Evolutionary conservation across 2,113 vertebrate species (phyloP).

Genomic region (Equus quagga): DNA sequence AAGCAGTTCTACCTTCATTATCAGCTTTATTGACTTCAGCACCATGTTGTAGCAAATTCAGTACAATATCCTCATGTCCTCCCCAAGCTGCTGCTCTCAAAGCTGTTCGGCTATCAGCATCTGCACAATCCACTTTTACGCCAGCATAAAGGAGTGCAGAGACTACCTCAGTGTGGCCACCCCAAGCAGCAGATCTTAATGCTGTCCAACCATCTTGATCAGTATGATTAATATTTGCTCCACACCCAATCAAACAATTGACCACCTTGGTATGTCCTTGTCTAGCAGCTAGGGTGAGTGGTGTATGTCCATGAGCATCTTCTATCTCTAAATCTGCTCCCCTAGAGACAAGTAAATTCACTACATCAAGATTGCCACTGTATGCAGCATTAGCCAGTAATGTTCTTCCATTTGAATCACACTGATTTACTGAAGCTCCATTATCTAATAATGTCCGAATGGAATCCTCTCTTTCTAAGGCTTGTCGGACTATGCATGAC

Average conservation of each 20-base stretch:
- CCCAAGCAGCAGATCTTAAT: constrained; percentile 96
- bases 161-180: constrained; percentile 97
- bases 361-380: constrained; percentile 97
- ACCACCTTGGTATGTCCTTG: constrained; percentile 99
- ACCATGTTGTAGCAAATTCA: constrained; percentile 97
- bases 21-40: constrained; percentile 98
- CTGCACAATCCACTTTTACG: constrained; percentile 97
- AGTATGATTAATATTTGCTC: constrained; percentile 96
- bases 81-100: constrained; percentile 98
- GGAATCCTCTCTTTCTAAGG: constrained; percentile 97
- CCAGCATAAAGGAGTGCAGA: constrained; percentile 97
- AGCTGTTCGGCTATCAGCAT: constrained; percentile 96
- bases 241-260: constrained; percentile 96
- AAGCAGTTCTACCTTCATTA: constrained; percentile 96
- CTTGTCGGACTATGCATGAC: constrained; percentile 96
- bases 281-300: constrained; percentile 96
- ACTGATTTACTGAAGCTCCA: constrained; percentile 96
- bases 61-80: constrained; percentile 97
- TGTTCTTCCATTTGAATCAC: constrained; percentile 94
- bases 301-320: constrained; percentile 95
- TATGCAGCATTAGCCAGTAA: constrained; percentile 95
- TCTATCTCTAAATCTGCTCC: constrained; percentile 95
- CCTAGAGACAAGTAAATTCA: constrained; percentile 95
- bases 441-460: constrained; percentile 96
- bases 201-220: constrained; percentile 99